Evolutionary conservation across 2,797 vertebrate genomes (phyloP).

Genomic region (Salmo trutta): DNA sequence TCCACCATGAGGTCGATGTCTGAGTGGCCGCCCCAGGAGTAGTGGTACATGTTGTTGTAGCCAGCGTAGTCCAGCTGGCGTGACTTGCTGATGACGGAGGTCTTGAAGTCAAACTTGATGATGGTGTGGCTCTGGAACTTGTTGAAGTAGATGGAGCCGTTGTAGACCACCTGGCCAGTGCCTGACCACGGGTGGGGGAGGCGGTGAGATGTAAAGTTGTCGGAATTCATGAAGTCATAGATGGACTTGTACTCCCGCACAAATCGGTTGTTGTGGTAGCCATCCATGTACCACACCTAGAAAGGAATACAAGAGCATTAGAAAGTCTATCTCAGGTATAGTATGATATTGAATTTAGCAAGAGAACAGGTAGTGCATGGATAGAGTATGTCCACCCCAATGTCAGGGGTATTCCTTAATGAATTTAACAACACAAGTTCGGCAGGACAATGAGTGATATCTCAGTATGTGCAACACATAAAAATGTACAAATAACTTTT

Average conservation of each 20-base stretch:
- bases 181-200: constrained; percentile 96
- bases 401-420: background rate
- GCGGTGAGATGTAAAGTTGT: constrained; percentile 96
- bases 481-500: background rate
- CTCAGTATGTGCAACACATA: background rate
- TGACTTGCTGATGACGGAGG: constrained; percentile 87
- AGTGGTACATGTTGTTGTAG: constrained; percentile 97
- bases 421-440: no score
- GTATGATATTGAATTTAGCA: background rate
- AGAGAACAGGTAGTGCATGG: background rate
- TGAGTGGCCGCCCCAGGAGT: constrained; percentile 94
- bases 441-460: no score
- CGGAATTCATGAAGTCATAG: constrained; percentile 89
- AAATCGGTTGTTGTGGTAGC: constrained; percentile 97
- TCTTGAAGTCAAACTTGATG: constrained; percentile 91
- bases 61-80: constrained; percentile 92
- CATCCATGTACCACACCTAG: constrained; percentile 98
- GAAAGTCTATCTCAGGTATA: background rate
- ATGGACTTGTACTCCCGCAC: constrained; percentile 93
- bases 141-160: constrained; percentile 96
- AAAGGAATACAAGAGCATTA: background rate
- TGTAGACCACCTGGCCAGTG: constrained; percentile 95
- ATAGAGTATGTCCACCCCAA: background rate
- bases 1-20: constrained; percentile 99
- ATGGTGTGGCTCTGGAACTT: constrained; percentile 98